Base-by-base conservation (phyloP, 2,113 vertebrate species). In the Peucedramus taeniatus region DNA sequence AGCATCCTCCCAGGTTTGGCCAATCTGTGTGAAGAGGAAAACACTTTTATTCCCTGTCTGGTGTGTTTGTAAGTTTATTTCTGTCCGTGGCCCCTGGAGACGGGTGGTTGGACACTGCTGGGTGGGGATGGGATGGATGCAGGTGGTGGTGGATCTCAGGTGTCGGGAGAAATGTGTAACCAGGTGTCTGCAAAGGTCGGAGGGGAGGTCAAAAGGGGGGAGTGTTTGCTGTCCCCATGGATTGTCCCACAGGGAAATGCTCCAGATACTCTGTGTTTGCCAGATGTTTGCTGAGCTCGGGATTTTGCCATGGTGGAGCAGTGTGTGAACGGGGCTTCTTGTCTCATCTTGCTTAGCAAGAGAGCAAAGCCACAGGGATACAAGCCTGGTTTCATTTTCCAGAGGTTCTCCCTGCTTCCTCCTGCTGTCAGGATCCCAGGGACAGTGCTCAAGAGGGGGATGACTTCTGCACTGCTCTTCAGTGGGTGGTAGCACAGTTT, bases 381-480 rank as follows among this genome's bases (percentile, higher is more conserved):
- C 30, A 23, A 0, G 6, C 51, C 51, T 27, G 80, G 31, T 7
- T 66, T 17, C 8, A 33, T n/a, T 15, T 49, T 70, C 71, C 76
- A 83, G 56, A 77, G 35, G 50, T 21, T 77, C 19, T 80, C 57
- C 57, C 0, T 75, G 27, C 51, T 64, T 87, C n/a, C 69, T 87
- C n/a, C 66, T 69, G 42, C 82, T 72, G 16, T 6, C 3, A 3
- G 61, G 24, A 72, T 2, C 28, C 30, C 0, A 0, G 45, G 45
- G 35, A 30, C 1, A 12, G 33, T 1, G 33, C 14, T 47, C 37
- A 30, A 10, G 40, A 54, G 6, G 5, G 20, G 8, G 13, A 9
- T 28, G 50, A 6, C 9, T 87, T 60, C 75, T 57, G 53, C 56
- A 16, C 57, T 23, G 24, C 53, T 4, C 40, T 33, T n/a, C 68